phyloP scores from a whole-genome alignment of 2,797 vertebrate genomes.

The Gallirallus australis region DNA sequence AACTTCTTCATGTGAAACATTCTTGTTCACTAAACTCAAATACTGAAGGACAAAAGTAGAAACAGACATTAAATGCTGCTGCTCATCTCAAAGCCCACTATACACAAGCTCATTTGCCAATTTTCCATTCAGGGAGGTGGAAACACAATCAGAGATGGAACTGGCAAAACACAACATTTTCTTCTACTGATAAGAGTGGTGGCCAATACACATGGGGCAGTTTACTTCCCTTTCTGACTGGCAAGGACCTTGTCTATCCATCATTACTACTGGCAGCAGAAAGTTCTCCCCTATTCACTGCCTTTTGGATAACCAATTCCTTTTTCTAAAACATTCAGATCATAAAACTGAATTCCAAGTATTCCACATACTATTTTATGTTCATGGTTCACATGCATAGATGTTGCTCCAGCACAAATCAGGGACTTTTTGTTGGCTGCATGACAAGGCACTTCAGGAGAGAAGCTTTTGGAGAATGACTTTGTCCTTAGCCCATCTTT shows the following conservation, averaged over 20 bases:
- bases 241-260: not conserved
- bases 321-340: not conserved
- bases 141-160: not conserved
- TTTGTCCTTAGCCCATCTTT: not conserved
- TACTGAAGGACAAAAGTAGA: too few relatives aligned
- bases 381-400: fast-evolving
- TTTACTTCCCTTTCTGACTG: not conserved
- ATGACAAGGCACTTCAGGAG: not conserved
- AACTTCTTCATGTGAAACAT: not conserved
- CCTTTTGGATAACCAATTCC: not conserved
- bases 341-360: not conserved
- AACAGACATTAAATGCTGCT: not conserved
- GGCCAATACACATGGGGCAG: not conserved
- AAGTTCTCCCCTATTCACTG: not conserved
- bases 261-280: not conserved
- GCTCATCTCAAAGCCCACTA: not conserved
- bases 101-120: not conserved
- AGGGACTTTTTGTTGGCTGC: not conserved
- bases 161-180: not conserved
- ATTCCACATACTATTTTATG: not conserved
- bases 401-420: not conserved
- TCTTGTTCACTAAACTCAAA: not conserved
- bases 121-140: not conserved
- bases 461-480: not conserved
- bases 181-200: not conserved